These are phyloP conservation scores for Lasioglossum oenotherae DNA, from an alignment of 2,888 invertebrate species.

Conservation along the genomic window DNA sequence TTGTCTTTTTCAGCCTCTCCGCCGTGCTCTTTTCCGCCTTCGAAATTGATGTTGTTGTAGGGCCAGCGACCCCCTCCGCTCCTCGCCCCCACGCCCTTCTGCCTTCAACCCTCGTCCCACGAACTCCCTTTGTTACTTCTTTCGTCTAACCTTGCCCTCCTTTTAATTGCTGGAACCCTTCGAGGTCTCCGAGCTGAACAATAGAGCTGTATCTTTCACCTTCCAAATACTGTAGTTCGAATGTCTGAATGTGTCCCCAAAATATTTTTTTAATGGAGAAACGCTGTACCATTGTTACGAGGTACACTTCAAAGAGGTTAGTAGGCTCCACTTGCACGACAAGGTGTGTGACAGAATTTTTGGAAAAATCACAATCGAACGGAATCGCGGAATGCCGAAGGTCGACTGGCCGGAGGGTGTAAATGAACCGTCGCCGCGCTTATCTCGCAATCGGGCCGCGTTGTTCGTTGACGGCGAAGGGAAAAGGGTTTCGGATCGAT, in stretches of 20 bases:
- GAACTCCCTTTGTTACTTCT: conserved; percentile 4
- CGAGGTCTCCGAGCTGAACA: neutral
- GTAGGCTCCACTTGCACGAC: neutral
- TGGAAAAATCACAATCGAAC: neutral
- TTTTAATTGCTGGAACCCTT: neutral
- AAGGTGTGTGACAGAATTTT: neutral
- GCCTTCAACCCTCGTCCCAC: neutral
- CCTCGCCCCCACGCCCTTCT: neutral
- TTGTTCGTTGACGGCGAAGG: neutral
- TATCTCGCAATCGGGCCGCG: neutral
- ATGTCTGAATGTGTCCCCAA: neutral
- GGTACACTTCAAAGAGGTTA: neutral
- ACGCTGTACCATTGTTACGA: too few species aligned
- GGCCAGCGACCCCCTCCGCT: neutral
- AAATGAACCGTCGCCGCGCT: neutral
- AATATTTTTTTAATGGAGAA: too few species aligned
- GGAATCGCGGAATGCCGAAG: neutral
- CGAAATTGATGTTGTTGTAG: conserved; percentile 29
- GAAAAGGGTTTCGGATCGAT: conserved; percentile 21
- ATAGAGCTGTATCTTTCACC: neutral
- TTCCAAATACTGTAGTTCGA: neutral
- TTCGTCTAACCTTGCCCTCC: conserved; percentile 4
- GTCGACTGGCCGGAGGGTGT: neutral
- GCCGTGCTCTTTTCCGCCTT: neutral
- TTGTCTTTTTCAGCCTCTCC: conserved; percentile 4